Conservation (phyloP, 2,888 invertebrate species). For the Nyleta sp. region DNA sequence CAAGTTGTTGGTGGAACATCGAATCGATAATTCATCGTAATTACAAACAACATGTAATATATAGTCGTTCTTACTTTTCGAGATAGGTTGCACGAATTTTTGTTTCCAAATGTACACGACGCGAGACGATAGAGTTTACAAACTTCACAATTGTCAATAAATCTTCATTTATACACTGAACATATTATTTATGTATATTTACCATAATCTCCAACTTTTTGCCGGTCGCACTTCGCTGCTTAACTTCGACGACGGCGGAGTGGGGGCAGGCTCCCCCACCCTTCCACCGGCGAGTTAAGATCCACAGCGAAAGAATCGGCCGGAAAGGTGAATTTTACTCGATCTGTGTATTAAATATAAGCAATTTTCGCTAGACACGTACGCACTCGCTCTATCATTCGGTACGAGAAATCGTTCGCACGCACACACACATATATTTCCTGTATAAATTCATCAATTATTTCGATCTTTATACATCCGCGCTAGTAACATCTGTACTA, state of each 20-base stretch:
- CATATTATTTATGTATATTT: slow-evolving; percentile 42
- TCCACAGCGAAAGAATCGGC: neutral
- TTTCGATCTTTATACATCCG: slow-evolving; percentile 34
- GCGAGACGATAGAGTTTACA: slow-evolving; percentile 61
- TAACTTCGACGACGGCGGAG: slow-evolving; percentile 1
- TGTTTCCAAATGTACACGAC: slow-evolving; percentile 39
- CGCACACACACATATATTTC: slow-evolving; percentile 21
- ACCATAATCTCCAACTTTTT: slow-evolving; percentile 10
- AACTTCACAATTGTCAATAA: slow-evolving; percentile 63
- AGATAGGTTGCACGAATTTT: slow-evolving; percentile 48
- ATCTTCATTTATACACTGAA: slow-evolving; percentile 61
- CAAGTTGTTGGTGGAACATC: slow-evolving; percentile 57
- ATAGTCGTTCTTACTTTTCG: slow-evolving; percentile 42
- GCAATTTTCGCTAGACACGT: slow-evolving; percentile 40
- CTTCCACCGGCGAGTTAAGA: neutral
- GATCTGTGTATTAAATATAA: slow-evolving; percentile 29
- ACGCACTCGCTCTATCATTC: slow-evolving; percentile 17
- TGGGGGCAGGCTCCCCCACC: slow-evolving; percentile 5
- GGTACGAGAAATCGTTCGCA: slow-evolving; percentile 6
- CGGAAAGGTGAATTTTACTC: slow-evolving; percentile 4
- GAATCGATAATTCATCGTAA: slow-evolving; percentile 59
- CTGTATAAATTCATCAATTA: slow-evolving; percentile 36
- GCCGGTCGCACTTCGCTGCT: neutral
- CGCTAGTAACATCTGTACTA: slow-evolving; percentile 24
- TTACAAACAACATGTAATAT: slow-evolving; percentile 63